Evolutionary conservation across 1,140 invertebrate species (phyloP).

Genomic region (Helicoverpa armigera): DNA sequence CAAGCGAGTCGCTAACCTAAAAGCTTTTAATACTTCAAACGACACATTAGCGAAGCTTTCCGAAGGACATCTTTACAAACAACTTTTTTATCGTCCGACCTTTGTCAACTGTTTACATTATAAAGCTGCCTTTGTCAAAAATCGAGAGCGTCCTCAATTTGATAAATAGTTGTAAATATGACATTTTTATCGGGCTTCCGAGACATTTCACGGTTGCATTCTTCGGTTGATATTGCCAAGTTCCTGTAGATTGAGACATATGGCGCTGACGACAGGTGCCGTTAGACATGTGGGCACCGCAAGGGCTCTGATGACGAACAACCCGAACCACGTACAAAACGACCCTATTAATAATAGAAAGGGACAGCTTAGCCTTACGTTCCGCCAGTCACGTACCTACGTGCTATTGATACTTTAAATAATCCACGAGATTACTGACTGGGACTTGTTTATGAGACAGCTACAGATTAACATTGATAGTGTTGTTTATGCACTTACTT

Average conservation of each 20-base stretch:
- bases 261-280: conserved; percentile 73
- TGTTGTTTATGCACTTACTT: conserved; percentile 42
- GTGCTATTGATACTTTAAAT: conserved; percentile 72
- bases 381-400: conserved; percentile 67
- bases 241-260: conserved; percentile 57
- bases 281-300: conserved; percentile 73
- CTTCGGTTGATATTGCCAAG: conserved; percentile 52
- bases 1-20: conserved; percentile 57
- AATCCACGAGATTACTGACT: conserved; percentile 63
- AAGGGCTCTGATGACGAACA: conserved; percentile 76
- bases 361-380: conserved; percentile 61
- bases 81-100: conserved; percentile 41
- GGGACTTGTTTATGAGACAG: conserved; percentile 62
- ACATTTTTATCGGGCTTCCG: conserved; percentile 56
- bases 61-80: conserved; percentile 43
- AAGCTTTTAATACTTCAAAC: conserved; percentile 67
- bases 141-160: conserved; percentile 25
- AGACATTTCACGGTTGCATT: conserved; percentile 65
- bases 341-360: conserved; percentile 63
- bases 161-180: conserved; percentile 38
- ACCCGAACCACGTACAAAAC: conserved; percentile 44
- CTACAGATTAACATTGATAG: conserved; percentile 50
- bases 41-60: conserved; percentile 60
- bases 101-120: background rate
- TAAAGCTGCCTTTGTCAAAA: background rate